phyloP scores from a whole-genome alignment of 1,140 invertebrate genomes.

The Drosophila serrata region DNA sequence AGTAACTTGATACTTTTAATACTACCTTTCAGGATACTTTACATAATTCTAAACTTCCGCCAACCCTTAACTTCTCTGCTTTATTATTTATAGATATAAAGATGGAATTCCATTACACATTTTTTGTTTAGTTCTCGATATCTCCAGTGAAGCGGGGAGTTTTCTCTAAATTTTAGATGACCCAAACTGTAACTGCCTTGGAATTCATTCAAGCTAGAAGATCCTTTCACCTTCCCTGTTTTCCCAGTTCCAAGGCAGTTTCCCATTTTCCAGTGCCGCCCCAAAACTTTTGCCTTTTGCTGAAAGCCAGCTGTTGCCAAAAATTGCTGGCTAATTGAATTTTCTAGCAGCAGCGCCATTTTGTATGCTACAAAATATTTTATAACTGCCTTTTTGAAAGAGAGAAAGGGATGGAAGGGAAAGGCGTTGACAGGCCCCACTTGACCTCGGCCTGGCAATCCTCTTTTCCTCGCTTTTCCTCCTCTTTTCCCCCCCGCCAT shows the following conservation, averaged over 20 bases:
- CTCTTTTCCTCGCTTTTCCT: constrained; percentile 4
- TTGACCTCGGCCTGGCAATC: constrained; percentile 56
- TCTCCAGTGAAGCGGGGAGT: constrained; percentile 20
- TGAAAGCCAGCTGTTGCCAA: constrained; percentile 79
- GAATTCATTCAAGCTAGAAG: constrained; percentile 42
- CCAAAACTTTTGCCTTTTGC: constrained; percentile 38
- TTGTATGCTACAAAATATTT: constrained; percentile 79
- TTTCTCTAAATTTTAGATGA: constrained; percentile 52
- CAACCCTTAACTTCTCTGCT: not conserved
- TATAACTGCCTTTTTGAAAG: constrained; percentile 64
- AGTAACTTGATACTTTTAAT: not conserved
- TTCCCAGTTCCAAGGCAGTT: not conserved
- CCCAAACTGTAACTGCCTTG: constrained; percentile 38
- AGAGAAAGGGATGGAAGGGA: constrained; percentile 5
- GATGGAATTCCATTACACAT: constrained; percentile 18
- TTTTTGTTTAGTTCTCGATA: constrained; percentile 25
- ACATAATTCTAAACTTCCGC: not conserved
- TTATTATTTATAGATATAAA: constrained; percentile 28
- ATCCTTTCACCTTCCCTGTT: constrained; percentile 2
- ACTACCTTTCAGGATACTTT: not conserved
- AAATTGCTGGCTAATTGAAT: constrained; percentile 79
- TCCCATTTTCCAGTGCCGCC: constrained; percentile 23
- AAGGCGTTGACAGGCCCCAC: constrained; percentile 76
- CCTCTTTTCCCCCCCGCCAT: constrained; percentile 1
- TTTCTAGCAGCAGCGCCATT: constrained; percentile 80